phyloP scores from a whole-genome alignment of 2,888 invertebrate species.

The Acanthococcus lagerstroemiae region DNA sequence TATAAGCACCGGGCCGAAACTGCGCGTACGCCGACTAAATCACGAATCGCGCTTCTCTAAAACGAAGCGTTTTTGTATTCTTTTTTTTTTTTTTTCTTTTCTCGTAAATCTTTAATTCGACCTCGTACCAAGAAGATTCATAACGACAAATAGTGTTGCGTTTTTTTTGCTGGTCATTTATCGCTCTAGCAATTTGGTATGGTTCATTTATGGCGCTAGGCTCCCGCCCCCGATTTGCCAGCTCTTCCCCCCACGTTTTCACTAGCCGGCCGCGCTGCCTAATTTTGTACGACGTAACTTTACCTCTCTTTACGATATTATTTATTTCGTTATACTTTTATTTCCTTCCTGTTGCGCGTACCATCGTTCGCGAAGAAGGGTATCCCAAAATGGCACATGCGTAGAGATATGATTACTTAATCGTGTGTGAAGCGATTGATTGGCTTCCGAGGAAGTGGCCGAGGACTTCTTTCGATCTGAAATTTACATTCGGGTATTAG shows the following conservation, averaged over 20 bases:
- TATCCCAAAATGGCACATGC: too few relatives aligned
- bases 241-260: background rate
- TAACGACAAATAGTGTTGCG: slow-evolving; percentile 25
- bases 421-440: too few relatives aligned
- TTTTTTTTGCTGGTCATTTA: slow-evolving; percentile 28
- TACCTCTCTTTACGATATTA: too few relatives aligned
- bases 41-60: slow-evolving; percentile 9
- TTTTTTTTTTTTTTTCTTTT: slow-evolving; percentile 19
- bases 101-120: slow-evolving; percentile 24
- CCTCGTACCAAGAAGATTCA: slow-evolving; percentile 23
- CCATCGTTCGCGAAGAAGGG: too few relatives aligned
- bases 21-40: slow-evolving; percentile 6
- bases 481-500: too few relatives aligned
- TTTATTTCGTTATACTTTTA: too few relatives aligned
- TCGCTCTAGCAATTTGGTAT: slow-evolving; percentile 31
- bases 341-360: too few relatives aligned
- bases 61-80: slow-evolving; percentile 12
- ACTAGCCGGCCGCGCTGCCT: background rate
- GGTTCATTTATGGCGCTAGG: slow-evolving; percentile 30
- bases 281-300: too few relatives aligned
- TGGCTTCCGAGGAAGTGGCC: too few relatives aligned
- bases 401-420: too few relatives aligned
- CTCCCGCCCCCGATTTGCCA: slow-evolving; percentile 21
- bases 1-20: slow-evolving; percentile 1
- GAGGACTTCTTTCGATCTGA: too few relatives aligned